Percentiles rank a stretch among this genome's conserved stretches.
Conservation (phyloP, 2,797 vertebrate genomes). For the Rhinogobio ventralis region DNA sequence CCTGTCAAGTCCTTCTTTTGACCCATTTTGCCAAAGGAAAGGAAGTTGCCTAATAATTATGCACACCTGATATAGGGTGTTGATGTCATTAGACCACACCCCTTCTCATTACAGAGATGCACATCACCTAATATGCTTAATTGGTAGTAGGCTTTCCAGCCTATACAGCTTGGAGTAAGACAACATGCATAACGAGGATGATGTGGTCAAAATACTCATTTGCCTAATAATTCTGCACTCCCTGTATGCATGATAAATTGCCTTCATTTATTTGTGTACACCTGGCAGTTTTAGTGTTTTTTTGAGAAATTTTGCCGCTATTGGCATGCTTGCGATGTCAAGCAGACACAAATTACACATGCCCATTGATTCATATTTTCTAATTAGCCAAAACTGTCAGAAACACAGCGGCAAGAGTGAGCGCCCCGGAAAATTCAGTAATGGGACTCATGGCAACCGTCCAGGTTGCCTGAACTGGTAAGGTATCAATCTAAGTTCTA, state of each 20-base stretch:
- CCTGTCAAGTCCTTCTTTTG: too few species aligned
- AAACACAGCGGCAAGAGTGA: constrained; percentile 82
- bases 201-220: too few species aligned
- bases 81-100: too few species aligned
- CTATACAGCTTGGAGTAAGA: too few species aligned
- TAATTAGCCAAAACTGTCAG: constrained; percentile 88
- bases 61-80: too few species aligned
- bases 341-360: constrained; percentile 88
- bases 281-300: constrained; percentile 89
- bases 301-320: constrained; percentile 87
- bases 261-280: constrained; percentile 87
- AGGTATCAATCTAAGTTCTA: constrained; percentile 39
- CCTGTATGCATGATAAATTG: constrained; percentile 84
- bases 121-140: too few species aligned
- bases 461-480: constrained; percentile 69
- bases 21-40: too few species aligned
- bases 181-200: too few species aligned
- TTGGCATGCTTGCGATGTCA: constrained; percentile 86
- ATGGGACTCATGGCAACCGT: constrained; percentile 87
- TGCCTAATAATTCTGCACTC: too few species aligned
- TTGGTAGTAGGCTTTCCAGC: too few species aligned
- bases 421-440: constrained; percentile 80
- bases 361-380: constrained; percentile 77
- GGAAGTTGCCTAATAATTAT: too few species aligned
- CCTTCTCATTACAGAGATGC: too few species aligned